Percentiles rank a stretch among this genome's conserved stretches.
These are phyloP conservation scores for Parnassius glacialis DNA, from an alignment of 2,888 invertebrate species.

Conservation along the genomic window DNA sequence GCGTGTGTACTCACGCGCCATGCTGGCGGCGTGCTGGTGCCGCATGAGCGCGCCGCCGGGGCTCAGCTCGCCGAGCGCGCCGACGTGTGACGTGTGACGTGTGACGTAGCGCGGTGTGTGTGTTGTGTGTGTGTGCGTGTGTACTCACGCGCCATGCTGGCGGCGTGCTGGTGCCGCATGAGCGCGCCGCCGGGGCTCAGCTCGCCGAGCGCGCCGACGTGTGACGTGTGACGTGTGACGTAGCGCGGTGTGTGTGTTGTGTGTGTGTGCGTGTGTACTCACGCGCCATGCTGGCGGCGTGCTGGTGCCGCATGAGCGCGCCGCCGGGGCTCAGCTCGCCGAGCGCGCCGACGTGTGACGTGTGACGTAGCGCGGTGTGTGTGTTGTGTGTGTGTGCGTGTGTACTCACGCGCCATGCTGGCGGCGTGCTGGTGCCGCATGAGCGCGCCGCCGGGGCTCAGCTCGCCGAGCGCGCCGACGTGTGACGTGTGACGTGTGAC, in stretches of 20 bases:
- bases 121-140: conserved; percentile 59
- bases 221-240: too few species aligned
- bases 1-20: conserved; percentile 82
- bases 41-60: conserved; percentile 93
- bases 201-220: conserved; percentile 79
- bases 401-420: conserved; percentile 80
- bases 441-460: conserved; percentile 94
- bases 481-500: background rate
- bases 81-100: background rate
- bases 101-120: too few species aligned
- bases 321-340: conserved; percentile 96
- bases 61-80: background rate
- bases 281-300: conserved; percentile 86
- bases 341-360: conserved; percentile 87
- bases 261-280: background rate
- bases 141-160: conserved; percentile 82
- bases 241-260: too few species aligned
- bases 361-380: too few species aligned
- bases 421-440: conserved; percentile 94
- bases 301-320: conserved; percentile 92
- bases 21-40: conserved; percentile 86
- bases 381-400: conserved; percentile 59
- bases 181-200: conserved; percentile 87
- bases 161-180: conserved; percentile 90
- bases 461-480: conserved; percentile 83